Percentiles rank a stretch among this genome's conserved stretches.
Conservation (phyloP, 2,888 invertebrate genomes). For the Patella depressa region DNA sequence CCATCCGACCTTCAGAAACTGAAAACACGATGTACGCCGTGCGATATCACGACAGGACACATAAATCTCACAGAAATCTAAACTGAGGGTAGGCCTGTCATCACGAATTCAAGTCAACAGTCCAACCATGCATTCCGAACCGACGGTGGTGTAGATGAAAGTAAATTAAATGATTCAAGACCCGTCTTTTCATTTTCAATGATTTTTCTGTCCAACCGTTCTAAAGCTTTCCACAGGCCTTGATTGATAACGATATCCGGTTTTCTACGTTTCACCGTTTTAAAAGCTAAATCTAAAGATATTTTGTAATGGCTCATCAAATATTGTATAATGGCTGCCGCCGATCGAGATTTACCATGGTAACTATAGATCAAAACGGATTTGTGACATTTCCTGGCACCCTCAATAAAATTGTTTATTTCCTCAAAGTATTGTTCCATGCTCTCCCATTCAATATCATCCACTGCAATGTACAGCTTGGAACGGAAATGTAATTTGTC, state of each 20-base stretch:
- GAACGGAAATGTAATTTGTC: conserved; percentile 58
- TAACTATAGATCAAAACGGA: conserved; percentile 61
- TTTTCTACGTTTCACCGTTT: conserved; percentile 53
- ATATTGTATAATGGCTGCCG: conserved; percentile 62
- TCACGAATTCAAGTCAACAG: conserved; percentile 15
- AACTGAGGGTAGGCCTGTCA: no score
- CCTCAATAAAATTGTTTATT: conserved; percentile 65
- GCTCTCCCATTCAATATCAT: conserved; percentile 74
- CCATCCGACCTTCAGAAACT: no score
- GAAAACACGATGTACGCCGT: no score
- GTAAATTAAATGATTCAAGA: background rate
- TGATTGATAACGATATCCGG: conserved; percentile 54
- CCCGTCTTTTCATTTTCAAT: background rate
- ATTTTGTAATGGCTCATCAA: conserved; percentile 57
- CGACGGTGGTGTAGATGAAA: conserved; percentile 17
- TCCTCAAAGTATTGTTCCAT: conserved; percentile 61
- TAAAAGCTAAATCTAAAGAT: conserved; percentile 54
- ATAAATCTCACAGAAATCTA: no score
- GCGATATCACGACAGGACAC: no score
- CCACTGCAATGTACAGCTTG: conserved; percentile 78
- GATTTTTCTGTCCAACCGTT: conserved; percentile 48
- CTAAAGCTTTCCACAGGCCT: conserved; percentile 50
- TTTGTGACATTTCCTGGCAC: conserved; percentile 53
- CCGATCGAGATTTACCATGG: conserved; percentile 59
- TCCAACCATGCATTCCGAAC: conserved; percentile 36